Base-by-base conservation (phyloP, 1,140 invertebrate species). In the Monochamus saltuarius region DNA sequence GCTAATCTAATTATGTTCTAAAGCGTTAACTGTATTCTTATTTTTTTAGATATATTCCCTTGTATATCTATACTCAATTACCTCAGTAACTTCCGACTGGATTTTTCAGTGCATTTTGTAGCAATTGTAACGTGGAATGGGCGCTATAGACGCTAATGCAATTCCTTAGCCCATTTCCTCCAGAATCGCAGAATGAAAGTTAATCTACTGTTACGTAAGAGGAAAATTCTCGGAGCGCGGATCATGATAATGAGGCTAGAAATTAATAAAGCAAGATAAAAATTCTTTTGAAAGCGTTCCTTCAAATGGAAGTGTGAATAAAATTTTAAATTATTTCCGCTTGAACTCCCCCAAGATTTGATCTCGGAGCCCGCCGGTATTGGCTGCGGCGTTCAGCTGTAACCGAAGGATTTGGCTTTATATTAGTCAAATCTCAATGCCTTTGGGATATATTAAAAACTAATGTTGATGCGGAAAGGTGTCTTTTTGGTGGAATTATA, bases 181-280 rank as follows among this genome's bases (percentile, higher is more conserved):
- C 22, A 29, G 22, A 29, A 29, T 29, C 22, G 22, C 22, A 29
- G 22, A 29, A 29, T 29, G 22, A 50, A 52, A 52, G 49, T 52
- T 52, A 35, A 19, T 13, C 39, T 52, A 19, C 16, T 29, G 22
- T 29, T 29, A 29, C 22, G 22, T 29, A 29, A 55, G 43, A 47
- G 2, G 40, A 36, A 47, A 47, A 56, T 34, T 56, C 40, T 42
- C 16, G 3, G 43, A 14, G 6, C 45, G 53, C 37, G 38, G 37
- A 56, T 61, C 55, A 61, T 61, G 53, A 53, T 56, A 61, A 61
- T 61, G 53, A 61, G 52, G 53, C 42, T 47, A 34, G 52, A 61
- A 61, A 61, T 61, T 61, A 61, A 56, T 56, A 61, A 61, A 56
- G 54, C 29, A 55, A 50, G 53, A 61, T 61, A 61, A 52, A 46